Percentiles rank a stretch among this genome's conserved stretches.
Evolutionary conservation across 2,888 invertebrate species (phyloP).

Genomic region (Lithophane socia): DNA sequence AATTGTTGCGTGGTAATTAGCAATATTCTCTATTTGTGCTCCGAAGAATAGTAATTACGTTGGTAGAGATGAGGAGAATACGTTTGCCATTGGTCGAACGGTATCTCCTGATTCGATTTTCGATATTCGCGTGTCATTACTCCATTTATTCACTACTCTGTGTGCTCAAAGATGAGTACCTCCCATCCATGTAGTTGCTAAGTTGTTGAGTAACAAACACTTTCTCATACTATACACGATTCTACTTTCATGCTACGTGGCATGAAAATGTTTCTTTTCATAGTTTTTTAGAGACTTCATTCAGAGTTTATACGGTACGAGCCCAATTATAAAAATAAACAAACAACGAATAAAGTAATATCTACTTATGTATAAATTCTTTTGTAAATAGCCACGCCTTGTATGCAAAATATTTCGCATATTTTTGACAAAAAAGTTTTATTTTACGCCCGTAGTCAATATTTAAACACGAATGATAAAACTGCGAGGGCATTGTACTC

Average conservation of each 20-base stretch:
- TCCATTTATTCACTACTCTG: slow-evolving; percentile 8
- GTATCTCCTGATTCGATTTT: slow-evolving; percentile 10
- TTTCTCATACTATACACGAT: slow-evolving; percentile 25
- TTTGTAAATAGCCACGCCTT: slow-evolving; percentile 4
- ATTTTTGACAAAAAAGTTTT: slow-evolving; percentile 13
- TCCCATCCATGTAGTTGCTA: slow-evolving; percentile 25
- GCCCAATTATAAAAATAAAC: background rate
- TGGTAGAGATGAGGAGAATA: background rate
- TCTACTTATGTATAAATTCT: background rate
- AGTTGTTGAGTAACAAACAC: slow-evolving; percentile 40
- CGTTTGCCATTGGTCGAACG: slow-evolving; percentile 3
- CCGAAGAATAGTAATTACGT: background rate
- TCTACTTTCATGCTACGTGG: slow-evolving; percentile 14
- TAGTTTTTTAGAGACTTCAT: background rate
- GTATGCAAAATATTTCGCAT: slow-evolving; percentile 3
- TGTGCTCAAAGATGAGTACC: background rate
- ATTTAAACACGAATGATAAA: background rate
- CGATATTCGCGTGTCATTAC: slow-evolving; percentile 2
- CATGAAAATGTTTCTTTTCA: background rate
- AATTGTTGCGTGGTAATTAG: slow-evolving; percentile 34
- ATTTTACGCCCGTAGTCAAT: background rate
- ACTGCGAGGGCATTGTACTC: slow-evolving; percentile 28
- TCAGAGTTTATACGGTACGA: background rate
- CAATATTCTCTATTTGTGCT: slow-evolving; percentile 12
- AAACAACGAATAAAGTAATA: background rate